Evolutionary conservation across 2,888 invertebrate genomes (phyloP), one percentile per base, ranked within the genome.

Genomic region (Anorthoa munda): DNA sequence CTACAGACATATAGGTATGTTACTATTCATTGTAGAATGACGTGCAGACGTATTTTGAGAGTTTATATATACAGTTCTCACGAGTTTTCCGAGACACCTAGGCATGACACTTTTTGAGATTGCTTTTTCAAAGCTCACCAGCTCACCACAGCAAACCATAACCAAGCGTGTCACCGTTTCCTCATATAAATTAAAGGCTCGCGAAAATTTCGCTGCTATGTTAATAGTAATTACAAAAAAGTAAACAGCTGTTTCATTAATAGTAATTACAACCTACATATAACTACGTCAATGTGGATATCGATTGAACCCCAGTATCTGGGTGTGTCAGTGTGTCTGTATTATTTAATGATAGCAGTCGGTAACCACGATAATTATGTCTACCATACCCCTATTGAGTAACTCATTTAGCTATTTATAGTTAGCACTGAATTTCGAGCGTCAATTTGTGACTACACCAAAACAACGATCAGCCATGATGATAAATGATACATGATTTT

Each of bases 291-390:
- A 39, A 45, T 26, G 51, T 58, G 53, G 26, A 21, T 63, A 77
- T 79, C 48, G 80, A 79, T 79, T 58, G 31, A 1, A 15, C 5
- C 21, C 11, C 26, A 17, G 13, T 23, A 11, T 39, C 26, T n/a
- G 45, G 72, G 18, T 13, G 50, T 31, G 55, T 60, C 50, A 74
- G 18, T 13, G 50, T 31, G 60, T 61, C 55, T 46, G 1, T 55
- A 21, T 67, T 67, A 77, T 68, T 50, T 68, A 61, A 70, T 68
- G 59, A 3, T 59, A 23, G 26, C 12, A 45, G 23, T 56, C n/a
- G 13, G 39, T 46, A 23, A 56, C 31, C 13, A 50, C 50, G 18
- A 45, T 60, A 26, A 68, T 31, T 69, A 56, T 55, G 18, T 46
- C 21, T 46, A 51, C 21, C 72, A 21, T 59, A 46, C 11, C 23